These are phyloP conservation scores for Petrolisthes cinctipes DNA, from an alignment of 2,888 invertebrate species.

Conservation along the genomic window DNA sequence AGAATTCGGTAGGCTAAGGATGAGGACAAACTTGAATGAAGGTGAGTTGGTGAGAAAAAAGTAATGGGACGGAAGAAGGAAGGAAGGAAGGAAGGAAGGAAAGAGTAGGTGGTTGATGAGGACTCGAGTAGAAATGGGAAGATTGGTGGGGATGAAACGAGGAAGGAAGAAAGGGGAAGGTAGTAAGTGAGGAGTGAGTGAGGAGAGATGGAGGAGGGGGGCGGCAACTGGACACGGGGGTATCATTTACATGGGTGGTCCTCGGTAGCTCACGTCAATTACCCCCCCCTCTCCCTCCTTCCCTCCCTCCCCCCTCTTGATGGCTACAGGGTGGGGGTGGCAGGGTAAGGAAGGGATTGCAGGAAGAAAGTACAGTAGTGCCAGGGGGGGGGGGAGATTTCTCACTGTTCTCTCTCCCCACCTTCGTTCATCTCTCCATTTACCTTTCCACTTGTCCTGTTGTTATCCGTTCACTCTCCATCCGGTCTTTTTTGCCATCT, in stretches of 20 bases:
- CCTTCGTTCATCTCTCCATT: neutral
- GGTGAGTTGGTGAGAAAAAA: too few relatives aligned
- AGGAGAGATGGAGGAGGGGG: neutral
- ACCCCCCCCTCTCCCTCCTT: neutral
- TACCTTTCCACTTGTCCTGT: neutral
- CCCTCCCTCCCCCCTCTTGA: neutral
- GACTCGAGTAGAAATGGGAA: too few relatives aligned
- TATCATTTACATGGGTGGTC: too few relatives aligned
- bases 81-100: too few relatives aligned
- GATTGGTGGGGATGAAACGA: neutral
- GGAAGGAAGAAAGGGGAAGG: neutral
- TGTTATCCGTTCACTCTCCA: neutral
- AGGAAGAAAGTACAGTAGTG: neutral
- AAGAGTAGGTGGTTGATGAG: too few relatives aligned
- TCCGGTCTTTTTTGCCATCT: slow-evolving; percentile 5
- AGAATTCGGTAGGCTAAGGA: too few relatives aligned
- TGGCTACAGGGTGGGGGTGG: neutral
- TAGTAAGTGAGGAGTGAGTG: neutral
- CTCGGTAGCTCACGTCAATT: neutral
- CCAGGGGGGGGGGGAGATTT: neutral
- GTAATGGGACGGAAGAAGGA: too few relatives aligned
- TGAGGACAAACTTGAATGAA: too few relatives aligned
- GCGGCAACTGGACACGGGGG: neutral
- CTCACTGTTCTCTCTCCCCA: neutral
- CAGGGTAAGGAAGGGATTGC: neutral